Conservation (phyloP, 2,797 vertebrate genomes). For the Melopsittacus undulatus region DNA sequence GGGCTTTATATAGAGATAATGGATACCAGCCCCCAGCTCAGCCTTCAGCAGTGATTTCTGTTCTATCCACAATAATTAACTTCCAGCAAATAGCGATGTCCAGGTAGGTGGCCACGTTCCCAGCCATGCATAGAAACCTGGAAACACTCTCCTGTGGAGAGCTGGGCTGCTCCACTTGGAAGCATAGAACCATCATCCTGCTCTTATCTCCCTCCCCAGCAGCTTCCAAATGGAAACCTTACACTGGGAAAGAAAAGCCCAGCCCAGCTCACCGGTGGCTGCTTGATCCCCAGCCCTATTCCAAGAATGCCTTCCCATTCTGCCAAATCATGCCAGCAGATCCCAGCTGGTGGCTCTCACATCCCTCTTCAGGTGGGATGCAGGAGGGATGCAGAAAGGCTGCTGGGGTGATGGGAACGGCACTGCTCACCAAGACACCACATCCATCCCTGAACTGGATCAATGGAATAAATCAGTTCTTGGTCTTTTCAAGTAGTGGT, state of each 20-base stretch:
- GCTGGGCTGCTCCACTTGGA: neutral
- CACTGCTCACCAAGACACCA: accelerated
- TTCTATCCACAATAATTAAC: neutral
- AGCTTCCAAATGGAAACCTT: neutral
- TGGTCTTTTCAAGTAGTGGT: neutral
- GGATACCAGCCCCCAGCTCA: neutral
- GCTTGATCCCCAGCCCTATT: neutral
- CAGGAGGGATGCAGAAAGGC: neutral
- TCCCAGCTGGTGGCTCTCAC: neutral
- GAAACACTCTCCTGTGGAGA: accelerated
- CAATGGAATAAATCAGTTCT: accelerated
- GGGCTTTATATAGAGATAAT: accelerated
- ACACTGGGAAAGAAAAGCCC: neutral
- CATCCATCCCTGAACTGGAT: neutral
- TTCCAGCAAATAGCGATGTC: neutral
- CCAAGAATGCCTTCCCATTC: neutral
- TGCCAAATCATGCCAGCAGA: neutral
- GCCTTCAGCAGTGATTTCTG: neutral
- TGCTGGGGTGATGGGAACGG: accelerated
- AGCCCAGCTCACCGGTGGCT: neutral
- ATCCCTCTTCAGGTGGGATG: accelerated
- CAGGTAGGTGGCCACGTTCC: neutral
- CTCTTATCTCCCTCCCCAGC: neutral
- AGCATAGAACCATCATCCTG: neutral
- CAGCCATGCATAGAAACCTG: neutral